These are phyloP conservation scores for Graptemys geographica DNA, from an alignment of 2,797 vertebrate genomes.

Conservation along the genomic window DNA sequence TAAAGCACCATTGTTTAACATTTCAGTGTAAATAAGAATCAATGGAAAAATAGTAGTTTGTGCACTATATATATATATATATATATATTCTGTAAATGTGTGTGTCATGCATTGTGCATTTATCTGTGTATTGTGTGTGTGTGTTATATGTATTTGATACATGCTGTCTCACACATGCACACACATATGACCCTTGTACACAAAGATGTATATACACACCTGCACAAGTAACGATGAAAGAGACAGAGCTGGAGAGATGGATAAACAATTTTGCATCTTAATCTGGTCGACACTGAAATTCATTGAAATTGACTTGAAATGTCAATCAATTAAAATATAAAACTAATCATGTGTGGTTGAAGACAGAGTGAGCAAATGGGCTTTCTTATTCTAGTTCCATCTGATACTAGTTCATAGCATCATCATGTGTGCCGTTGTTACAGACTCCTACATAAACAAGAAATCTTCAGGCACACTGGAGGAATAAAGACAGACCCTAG, in stretches of 20 bases:
- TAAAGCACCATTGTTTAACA: slow-evolving; percentile 82
- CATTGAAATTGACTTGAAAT: slow-evolving; percentile 49
- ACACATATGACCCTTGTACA: not conserved
- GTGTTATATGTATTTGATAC: not conserved
- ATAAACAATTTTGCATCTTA: slow-evolving; percentile 52
- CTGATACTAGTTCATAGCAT: slow-evolving; percentile 45
- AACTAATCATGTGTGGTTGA: slow-evolving; percentile 57
- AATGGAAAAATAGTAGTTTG: slow-evolving; percentile 67
- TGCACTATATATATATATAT: not conserved
- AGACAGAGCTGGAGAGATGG: not conserved
- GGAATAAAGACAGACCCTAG: slow-evolving; percentile 51
- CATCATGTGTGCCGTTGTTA: slow-evolving; percentile 28
- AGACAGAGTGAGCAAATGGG: slow-evolving; percentile 56
- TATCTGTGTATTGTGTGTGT: not conserved
- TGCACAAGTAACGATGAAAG: not conserved
- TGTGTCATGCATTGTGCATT: not conserved
- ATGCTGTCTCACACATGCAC: not conserved
- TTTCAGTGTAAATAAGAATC: slow-evolving; percentile 79
- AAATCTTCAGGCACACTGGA: slow-evolving; percentile 42
- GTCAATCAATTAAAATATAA: slow-evolving; percentile 68
- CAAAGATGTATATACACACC: not conserved
- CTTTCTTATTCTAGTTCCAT: slow-evolving; percentile 49
- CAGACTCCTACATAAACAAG: slow-evolving; percentile 46
- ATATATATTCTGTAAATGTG: slow-evolving; percentile 10
- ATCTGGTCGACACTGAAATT: slow-evolving; percentile 58